Evolutionary conservation across 2,113 vertebrate genomes (phyloP), one percentile per base, ranked within the genome.

Genomic region (Corydoras sp.): DNA sequence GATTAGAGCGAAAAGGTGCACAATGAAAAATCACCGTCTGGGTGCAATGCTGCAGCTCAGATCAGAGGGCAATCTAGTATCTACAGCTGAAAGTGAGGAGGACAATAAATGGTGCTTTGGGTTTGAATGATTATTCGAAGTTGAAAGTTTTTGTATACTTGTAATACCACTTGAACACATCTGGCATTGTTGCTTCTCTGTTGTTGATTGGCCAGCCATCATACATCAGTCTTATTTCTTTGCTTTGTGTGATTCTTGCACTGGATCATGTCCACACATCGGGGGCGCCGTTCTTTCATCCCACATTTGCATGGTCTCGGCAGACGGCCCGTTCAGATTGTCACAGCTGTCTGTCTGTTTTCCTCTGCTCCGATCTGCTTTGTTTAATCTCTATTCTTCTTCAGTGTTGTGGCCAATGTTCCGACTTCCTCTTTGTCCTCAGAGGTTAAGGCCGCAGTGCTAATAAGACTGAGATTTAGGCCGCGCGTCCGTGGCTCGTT

Each of bases 391-490:
- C 29, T 35, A 18, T 24, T 56, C 30, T 56, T 14, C 14, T 7
- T 56, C 9, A 14, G 51, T 14, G 10, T 54, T 54, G 9, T 1
- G 2, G 50, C 56, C 11, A 51, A 48, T 31, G 11, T 48, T 15
- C 48, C 31, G 14, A 3, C 12, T 48, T 48, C 18, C 43, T 69
- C 54, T 50, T 56, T 14, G n/a, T 75, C 66, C 62, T 66, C 24
- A 8, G 54, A 68, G 29, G 35, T 35, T 56, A 55, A 14, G n/a
- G 59, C 65, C 58, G 13, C 35, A 29, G 29, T 3, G 15, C 50
- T 73, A 77, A 77, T 65, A 61, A 77, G 65, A 48, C 31, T 64
- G 29, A 55, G 18, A 58, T 59, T 68, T 50, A 11, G 67, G 24
- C 69, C 29, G 3, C 15, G 10, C 59, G 18, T 12, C 10, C 30